phyloP scores from a whole-genome alignment of 2,888 invertebrate species.

The Chaetogeoica ovagalla region DNA sequence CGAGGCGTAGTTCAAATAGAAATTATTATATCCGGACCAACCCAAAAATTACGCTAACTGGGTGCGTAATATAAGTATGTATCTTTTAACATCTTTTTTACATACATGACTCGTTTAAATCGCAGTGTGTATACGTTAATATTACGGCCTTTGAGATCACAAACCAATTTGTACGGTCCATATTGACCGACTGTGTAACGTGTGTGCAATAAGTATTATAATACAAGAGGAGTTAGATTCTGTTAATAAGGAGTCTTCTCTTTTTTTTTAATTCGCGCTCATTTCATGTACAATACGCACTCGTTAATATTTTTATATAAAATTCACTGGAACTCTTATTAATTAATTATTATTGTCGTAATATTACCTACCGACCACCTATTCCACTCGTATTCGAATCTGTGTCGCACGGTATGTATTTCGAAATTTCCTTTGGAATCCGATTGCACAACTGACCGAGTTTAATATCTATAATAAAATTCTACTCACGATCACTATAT shows the following conservation, averaged over 20 bases:
- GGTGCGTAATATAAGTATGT: background rate
- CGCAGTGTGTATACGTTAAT: background rate
- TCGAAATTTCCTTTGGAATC: conserved; percentile 31
- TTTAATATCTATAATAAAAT: conserved; percentile 15
- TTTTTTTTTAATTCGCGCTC: background rate
- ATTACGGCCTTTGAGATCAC: background rate
- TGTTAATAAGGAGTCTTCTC: background rate
- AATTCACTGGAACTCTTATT: background rate
- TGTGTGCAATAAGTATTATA: no score
- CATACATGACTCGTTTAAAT: background rate
- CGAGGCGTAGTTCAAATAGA: conserved; percentile 13
- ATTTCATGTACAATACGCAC: background rate
- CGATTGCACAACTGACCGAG: conserved; percentile 20
- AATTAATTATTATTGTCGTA: background rate
- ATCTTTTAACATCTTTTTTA: background rate
- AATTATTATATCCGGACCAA: conserved; percentile 32
- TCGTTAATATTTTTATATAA: background rate
- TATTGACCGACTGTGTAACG: background rate
- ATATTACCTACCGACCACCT: background rate
- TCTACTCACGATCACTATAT: conserved; percentile 34
- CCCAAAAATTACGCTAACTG: background rate
- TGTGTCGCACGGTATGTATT: background rate
- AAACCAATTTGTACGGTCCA: background rate
- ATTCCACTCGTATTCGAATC: background rate
- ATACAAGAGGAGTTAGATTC: no score